Percentiles rank a stretch among this genome's conserved stretches.
These are phyloP conservation scores for Drosophila helvetica DNA, from an alignment of 2,888 invertebrate species.

Conservation along the genomic window DNA sequence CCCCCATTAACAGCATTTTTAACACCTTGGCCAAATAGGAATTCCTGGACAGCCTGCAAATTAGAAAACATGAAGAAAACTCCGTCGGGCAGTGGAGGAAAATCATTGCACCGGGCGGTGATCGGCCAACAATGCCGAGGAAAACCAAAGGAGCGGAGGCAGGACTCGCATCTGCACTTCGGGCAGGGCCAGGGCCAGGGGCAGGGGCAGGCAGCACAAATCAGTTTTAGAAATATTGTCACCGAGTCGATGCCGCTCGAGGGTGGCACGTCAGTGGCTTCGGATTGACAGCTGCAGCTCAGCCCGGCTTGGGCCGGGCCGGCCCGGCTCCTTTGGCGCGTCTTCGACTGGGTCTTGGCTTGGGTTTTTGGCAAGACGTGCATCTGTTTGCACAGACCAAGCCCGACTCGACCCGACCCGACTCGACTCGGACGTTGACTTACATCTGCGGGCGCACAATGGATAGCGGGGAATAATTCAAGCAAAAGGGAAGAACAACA, in stretches of 20 bases:
- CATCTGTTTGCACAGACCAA: slow-evolving; percentile 70
- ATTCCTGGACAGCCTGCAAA: slow-evolving; percentile 45
- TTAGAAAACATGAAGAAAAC: slow-evolving; percentile 47
- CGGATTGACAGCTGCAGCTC: slow-evolving; percentile 65
- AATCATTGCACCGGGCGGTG: slow-evolving; percentile 74
- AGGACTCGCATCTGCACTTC: slow-evolving; percentile 60
- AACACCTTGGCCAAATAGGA: slow-evolving; percentile 59
- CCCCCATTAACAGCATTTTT: slow-evolving; percentile 71
- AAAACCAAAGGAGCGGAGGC: slow-evolving; percentile 49
- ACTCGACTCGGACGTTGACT: slow-evolving; percentile 79
- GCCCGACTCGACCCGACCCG: neutral
- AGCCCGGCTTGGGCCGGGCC: slow-evolving; percentile 15
- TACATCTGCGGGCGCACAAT: slow-evolving; percentile 80
- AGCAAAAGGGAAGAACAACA: slow-evolving; percentile 36
- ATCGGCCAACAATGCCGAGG: slow-evolving; percentile 63
- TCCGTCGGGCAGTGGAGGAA: slow-evolving; percentile 39
- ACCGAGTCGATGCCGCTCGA: slow-evolving; percentile 3
- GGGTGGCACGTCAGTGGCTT: slow-evolving; percentile 79
- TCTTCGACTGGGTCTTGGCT: slow-evolving; percentile 43
- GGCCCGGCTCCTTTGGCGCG: slow-evolving; percentile 68
- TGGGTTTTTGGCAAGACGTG: slow-evolving; percentile 74
- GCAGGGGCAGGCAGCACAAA: slow-evolving; percentile 37
- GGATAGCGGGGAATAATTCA: slow-evolving; percentile 52
- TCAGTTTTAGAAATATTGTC: slow-evolving; percentile 69
- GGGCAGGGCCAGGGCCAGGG: neutral